These are phyloP conservation scores for Perizoma affinitatum DNA, from an alignment of 2,888 invertebrate species.

Conservation along the genomic window DNA sequence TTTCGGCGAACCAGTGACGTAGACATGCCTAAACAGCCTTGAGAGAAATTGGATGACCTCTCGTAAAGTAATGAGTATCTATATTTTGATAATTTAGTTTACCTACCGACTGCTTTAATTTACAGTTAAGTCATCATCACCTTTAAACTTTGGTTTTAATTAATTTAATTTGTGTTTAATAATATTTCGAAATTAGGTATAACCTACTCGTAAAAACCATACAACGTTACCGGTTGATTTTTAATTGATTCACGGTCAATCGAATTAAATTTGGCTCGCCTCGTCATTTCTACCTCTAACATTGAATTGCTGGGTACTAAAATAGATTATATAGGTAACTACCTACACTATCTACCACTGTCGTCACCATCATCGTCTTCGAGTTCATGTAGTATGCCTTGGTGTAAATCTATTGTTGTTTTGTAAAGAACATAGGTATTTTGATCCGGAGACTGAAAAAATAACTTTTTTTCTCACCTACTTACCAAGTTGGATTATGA, in stretches of 20 bases:
- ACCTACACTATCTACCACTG: slow-evolving; percentile 2
- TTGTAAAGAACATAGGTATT: no score
- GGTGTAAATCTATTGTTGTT: slow-evolving; percentile 1
- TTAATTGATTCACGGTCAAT: slow-evolving; percentile 31
- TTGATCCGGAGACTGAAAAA: no score
- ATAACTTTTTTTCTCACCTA: no score
- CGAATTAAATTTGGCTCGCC: slow-evolving; percentile 26
- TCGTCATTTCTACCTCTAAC: slow-evolving; percentile 19
- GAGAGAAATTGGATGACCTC: slow-evolving; percentile 12
- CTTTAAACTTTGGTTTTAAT: no score
- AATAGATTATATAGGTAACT: slow-evolving; percentile 34
- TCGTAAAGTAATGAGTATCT: no score
- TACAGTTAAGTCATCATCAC: no score
- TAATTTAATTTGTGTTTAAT: no score
- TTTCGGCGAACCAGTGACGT: slow-evolving; percentile 21
- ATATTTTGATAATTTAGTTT: no score
- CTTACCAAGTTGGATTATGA: no score
- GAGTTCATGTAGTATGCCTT: slow-evolving; percentile 12
- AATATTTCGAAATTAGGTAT: no score
- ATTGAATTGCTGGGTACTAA: slow-evolving; percentile 35
- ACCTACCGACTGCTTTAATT: no score
- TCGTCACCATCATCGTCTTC: slow-evolving; percentile 18
- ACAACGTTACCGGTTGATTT: neutral
- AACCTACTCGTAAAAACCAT: no score
- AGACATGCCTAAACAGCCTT: slow-evolving; percentile 15